Evolutionary conservation across 92 coral and sea anemone species (phyloP).

Genomic region (Actinernus sp.): DNA sequence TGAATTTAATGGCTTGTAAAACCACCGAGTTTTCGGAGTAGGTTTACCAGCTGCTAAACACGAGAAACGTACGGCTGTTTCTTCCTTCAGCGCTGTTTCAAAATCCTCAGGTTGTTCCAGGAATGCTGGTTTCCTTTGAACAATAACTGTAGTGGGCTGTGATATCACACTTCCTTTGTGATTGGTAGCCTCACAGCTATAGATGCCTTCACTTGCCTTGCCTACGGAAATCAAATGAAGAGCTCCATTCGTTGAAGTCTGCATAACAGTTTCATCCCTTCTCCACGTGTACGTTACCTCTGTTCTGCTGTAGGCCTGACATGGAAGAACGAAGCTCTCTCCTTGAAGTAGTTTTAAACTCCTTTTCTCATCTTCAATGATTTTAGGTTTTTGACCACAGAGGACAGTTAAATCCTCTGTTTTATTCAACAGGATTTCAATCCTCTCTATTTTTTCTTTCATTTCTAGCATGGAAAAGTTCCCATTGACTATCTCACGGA

Average conservation of each 20-base stretch:
- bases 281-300: constrained; percentile 45
- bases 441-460: constrained; percentile 1
- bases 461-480: constrained; percentile 18
- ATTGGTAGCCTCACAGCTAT: constrained; percentile 45
- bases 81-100: constrained; percentile 5
- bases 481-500: constrained; percentile 9
- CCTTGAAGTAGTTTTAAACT: constrained; percentile 25
- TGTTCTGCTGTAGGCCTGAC: constrained; percentile 28
- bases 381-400: constrained; percentile 31
- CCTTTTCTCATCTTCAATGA: constrained; percentile 7
- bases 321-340: constrained; percentile 8
- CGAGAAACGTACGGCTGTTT: constrained; percentile 7
- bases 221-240: constrained; percentile 12
- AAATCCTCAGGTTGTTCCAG: constrained; percentile 26
- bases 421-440: constrained; percentile 15
- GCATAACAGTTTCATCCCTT: constrained; percentile 14
- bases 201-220: constrained; percentile 22
- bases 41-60: constrained; percentile 54
- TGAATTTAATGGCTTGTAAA: constrained; percentile 22
- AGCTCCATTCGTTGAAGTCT: constrained; percentile 21
- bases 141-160: constrained; percentile 10
- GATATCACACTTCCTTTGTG: constrained; percentile 44
- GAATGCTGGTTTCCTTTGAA: constrained; percentile 30
- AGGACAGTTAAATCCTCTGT: constrained; percentile 30
- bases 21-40: constrained; percentile 34